Conservation (phyloP, 2,888 invertebrate genomes). For the Aspidiotus destructor region DNA sequence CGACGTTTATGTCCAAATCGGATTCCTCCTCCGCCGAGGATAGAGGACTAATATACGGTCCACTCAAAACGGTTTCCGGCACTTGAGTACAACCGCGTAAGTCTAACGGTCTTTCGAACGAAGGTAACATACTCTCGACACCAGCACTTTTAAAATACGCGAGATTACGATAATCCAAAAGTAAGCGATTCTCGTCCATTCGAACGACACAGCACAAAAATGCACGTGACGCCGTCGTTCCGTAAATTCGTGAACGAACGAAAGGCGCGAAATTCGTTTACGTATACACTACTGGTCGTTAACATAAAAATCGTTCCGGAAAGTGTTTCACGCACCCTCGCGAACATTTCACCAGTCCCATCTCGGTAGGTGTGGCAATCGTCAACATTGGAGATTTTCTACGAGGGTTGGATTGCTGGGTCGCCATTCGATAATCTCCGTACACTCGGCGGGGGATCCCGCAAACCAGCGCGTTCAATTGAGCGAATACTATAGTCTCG, state of each 20-base stretch:
- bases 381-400: neutral
- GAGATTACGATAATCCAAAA: constrained; percentile 12
- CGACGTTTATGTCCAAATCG: constrained; percentile 42
- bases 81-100: constrained; percentile 27
- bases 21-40: constrained; percentile 21
- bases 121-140: constrained; percentile 12
- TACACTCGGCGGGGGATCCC: constrained; percentile 5
- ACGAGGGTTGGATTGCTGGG: constrained; percentile 15
- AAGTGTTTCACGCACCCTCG: constrained; percentile 11
- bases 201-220: neutral
- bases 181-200: constrained; percentile 13
- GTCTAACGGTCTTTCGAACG: constrained; percentile 30
- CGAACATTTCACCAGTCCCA: constrained; percentile 5
- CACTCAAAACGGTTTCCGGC: constrained; percentile 11
- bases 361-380: neutral
- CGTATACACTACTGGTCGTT: neutral
- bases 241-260: constrained; percentile 6
- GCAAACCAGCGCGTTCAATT: constrained; percentile 13
- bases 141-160: constrained; percentile 3
- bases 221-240: neutral
- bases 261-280: constrained; percentile 15
- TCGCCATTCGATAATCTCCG: constrained; percentile 7
- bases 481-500: constrained; percentile 15
- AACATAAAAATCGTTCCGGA: neutral
- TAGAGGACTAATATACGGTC: constrained; percentile 23